Conservation (phyloP, 2,888 invertebrate species). For the Tridacna gigas region DNA sequence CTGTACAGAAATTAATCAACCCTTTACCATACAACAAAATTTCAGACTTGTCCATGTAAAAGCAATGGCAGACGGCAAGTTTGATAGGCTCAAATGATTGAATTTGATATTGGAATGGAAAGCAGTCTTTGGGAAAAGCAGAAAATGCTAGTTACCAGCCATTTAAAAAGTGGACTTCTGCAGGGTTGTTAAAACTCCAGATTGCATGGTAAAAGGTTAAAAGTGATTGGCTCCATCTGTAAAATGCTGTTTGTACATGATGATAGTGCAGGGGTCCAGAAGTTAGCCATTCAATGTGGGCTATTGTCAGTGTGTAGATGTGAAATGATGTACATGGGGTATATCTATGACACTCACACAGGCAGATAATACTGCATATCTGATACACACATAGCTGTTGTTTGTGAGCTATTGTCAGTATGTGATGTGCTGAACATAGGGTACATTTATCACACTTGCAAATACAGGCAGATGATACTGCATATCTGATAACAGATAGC, state of each 20-base stretch:
- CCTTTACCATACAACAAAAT: too few species aligned
- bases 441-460: constrained; percentile 19
- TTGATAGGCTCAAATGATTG: too few species aligned
- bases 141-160: too few species aligned
- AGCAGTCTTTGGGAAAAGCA: too few species aligned
- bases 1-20: too few species aligned
- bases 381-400: constrained; percentile 28
- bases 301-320: constrained; percentile 38
- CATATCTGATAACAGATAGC: constrained; percentile 34
- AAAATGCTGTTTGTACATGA: not conserved
- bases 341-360: constrained; percentile 10
- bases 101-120: too few species aligned
- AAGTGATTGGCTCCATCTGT: too few species aligned
- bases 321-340: constrained; percentile 53
- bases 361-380: constrained; percentile 48
- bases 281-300: constrained; percentile 61
- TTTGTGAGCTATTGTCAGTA: not conserved
- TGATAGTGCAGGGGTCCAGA: constrained; percentile 64
- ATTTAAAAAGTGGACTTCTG: too few species aligned
- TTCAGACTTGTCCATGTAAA: too few species aligned
- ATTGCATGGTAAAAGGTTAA: too few species aligned
- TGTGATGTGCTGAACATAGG: constrained; percentile 41
- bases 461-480: constrained; percentile 36
- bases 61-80: too few species aligned
- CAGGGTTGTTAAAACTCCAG: too few species aligned